Evolutionary conservation across 2,888 invertebrate genomes (phyloP).

Genomic region (Aspidiotus rigidus): DNA sequence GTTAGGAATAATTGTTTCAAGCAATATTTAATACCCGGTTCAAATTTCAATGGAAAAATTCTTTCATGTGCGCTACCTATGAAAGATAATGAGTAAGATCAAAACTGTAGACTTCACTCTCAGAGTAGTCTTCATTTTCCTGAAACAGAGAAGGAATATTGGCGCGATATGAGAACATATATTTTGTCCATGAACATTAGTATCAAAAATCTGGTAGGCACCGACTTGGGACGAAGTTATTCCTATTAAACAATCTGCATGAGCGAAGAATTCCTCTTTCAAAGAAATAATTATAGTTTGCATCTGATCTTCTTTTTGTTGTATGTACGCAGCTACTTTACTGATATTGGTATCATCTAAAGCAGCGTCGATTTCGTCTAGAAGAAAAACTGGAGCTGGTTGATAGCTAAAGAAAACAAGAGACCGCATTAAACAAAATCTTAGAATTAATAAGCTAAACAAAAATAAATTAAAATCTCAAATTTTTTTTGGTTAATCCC

Average conservation of each 20-base stretch:
- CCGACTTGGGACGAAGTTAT: slow-evolving; percentile 84
- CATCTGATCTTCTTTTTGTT: slow-evolving; percentile 74
- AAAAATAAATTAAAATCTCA: no score
- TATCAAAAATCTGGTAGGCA: slow-evolving; percentile 31
- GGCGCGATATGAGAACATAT: slow-evolving; percentile 14
- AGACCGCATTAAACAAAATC: neutral
- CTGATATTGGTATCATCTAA: slow-evolving; percentile 99
- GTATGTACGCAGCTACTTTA: slow-evolving; percentile 95
- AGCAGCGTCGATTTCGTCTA: slow-evolving; percentile 99
- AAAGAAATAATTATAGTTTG: slow-evolving; percentile 98
- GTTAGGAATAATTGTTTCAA: no score
- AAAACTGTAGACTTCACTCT: slow-evolving; percentile 78
- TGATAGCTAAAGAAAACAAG: slow-evolving; percentile 59
- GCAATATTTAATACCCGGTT: no score
- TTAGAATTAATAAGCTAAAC: no score
- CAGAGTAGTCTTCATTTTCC: slow-evolving; percentile 79
- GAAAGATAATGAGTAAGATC: slow-evolving; percentile 57
- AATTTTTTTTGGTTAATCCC: no score
- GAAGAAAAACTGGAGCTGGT: slow-evolving; percentile 97
- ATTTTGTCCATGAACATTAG: neutral
- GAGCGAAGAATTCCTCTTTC: slow-evolving; percentile 99
- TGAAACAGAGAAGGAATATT: slow-evolving; percentile 44
- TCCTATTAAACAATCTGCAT: slow-evolving; percentile 93
- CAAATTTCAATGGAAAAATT: no score
- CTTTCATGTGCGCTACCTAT: neutral